phyloP scores from a whole-genome alignment of 2,113 vertebrate species.

The Colaptes auratus region DNA sequence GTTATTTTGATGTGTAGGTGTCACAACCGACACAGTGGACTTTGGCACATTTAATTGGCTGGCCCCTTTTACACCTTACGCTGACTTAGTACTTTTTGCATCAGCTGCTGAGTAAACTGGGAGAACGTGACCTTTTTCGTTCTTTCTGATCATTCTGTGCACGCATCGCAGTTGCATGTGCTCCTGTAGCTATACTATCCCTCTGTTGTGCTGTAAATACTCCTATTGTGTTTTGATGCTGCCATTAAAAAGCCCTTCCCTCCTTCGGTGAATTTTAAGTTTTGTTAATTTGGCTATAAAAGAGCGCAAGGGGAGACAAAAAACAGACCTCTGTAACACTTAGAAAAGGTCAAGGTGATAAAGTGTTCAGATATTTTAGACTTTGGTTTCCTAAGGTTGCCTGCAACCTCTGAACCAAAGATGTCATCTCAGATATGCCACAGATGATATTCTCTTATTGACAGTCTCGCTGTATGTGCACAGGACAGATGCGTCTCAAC shows the following conservation, averaged over 20 bases:
- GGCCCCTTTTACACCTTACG: neutral
- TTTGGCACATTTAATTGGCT: neutral
- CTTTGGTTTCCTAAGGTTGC: constrained; percentile 66
- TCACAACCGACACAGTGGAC: neutral
- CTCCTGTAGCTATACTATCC: neutral
- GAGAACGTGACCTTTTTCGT: constrained; percentile 43
- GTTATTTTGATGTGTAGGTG: neutral
- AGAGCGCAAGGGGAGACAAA: constrained; percentile 18
- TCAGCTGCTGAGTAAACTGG: constrained; percentile 43
- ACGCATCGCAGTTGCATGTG: neutral
- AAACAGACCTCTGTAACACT: constrained; percentile 27
- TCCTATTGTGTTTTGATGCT: constrained; percentile 14
- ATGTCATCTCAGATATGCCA: constrained; percentile 34
- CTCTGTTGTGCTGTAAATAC: constrained; percentile 2
- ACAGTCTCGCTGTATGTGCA: constrained; percentile 56
- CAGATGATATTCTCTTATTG: constrained; percentile 69
- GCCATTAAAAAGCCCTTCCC: neutral
- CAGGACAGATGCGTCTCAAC: constrained; percentile 82
- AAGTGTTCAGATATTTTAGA: constrained; percentile 47
- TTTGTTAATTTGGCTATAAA: constrained; percentile 47
- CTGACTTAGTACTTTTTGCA: constrained; percentile 52
- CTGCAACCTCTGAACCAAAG: constrained; percentile 67
- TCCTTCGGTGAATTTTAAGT: constrained; percentile 5
- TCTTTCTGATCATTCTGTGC: constrained; percentile 28
- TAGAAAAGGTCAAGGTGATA: constrained; percentile 64